Conservation (phyloP, 2,797 vertebrate genomes). For the Capromys pilorides region DNA sequence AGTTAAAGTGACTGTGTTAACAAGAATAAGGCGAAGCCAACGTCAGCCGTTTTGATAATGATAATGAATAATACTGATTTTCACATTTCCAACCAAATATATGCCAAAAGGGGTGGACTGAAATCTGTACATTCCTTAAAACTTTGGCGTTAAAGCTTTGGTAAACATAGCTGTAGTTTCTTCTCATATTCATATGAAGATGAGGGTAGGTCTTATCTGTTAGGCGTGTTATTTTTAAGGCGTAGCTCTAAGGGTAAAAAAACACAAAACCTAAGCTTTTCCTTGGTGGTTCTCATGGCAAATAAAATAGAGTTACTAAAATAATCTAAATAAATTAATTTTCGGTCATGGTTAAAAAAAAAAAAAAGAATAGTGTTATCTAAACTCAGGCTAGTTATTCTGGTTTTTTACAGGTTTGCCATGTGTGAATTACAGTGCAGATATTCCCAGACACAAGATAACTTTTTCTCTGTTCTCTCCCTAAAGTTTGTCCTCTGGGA, state of each 20-base stretch:
- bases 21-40: not conserved
- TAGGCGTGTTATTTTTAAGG: not conserved
- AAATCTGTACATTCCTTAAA: slow-evolving; percentile 49
- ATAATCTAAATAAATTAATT: too few species aligned
- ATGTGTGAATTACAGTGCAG: slow-evolving; percentile 23
- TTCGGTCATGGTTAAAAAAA: too few species aligned
- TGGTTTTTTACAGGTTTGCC: slow-evolving; percentile 32
- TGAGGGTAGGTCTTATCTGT: not conserved
- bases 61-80: slow-evolving; percentile 44
- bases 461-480: not conserved
- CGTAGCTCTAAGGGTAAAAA: not conserved
- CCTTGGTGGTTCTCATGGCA: not conserved
- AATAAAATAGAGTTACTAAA: not conserved
- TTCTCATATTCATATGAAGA: not conserved
- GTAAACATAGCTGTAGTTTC: not conserved
- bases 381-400: slow-evolving; percentile 50
- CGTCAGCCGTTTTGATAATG: slow-evolving; percentile 27
- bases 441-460: slow-evolving; percentile 36
- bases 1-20: slow-evolving; percentile 39
- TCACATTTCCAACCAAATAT: slow-evolving; percentile 30
- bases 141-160: slow-evolving; percentile 36
- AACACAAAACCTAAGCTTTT: not conserved
- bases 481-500: slow-evolving; percentile 32
- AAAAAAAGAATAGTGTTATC: not conserved
- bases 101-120: not conserved